phyloP scores from a whole-genome alignment of 2,113 vertebrate genomes.

The Malurus cyaneus region DNA sequence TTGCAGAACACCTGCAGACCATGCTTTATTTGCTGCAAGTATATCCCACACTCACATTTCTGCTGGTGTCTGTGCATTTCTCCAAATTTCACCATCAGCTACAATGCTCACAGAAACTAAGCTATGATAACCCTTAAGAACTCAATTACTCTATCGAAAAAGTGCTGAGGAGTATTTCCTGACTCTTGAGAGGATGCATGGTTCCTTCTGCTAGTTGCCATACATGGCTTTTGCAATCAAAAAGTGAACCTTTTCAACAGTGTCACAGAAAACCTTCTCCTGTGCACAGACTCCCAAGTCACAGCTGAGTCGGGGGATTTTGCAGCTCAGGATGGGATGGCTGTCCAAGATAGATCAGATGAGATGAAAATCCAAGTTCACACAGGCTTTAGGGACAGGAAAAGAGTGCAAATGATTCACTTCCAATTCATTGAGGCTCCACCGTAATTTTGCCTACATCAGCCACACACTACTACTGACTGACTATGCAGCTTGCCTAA shows the following conservation, averaged over 20 bases:
- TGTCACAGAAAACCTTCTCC: not conserved
- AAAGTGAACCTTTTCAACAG: not conserved
- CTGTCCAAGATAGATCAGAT: not conserved
- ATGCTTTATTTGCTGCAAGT: not conserved
- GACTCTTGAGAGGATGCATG: accelerated
- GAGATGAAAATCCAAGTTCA: not conserved
- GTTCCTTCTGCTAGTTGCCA: accelerated
- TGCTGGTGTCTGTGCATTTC: not conserved
- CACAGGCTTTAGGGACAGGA: not conserved
- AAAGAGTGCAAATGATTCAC: not conserved
- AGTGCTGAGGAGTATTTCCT: not conserved
- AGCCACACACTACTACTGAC: not conserved
- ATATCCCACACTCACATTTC: not conserved
- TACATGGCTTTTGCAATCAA: not conserved
- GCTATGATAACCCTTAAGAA: not conserved
- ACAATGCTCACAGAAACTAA: not conserved
- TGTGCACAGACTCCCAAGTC: not conserved
- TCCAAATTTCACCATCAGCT: not conserved
- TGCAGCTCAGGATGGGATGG: not conserved
- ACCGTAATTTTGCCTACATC: not conserved
- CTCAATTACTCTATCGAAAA: not conserved
- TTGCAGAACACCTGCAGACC: not conserved
- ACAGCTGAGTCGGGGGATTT: not conserved
- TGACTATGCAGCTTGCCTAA: not conserved
- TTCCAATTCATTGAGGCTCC: not conserved